Base-by-base conservation (phyloP, 2,797 vertebrate genomes). In the Pipistrellus nathusii region DNA sequence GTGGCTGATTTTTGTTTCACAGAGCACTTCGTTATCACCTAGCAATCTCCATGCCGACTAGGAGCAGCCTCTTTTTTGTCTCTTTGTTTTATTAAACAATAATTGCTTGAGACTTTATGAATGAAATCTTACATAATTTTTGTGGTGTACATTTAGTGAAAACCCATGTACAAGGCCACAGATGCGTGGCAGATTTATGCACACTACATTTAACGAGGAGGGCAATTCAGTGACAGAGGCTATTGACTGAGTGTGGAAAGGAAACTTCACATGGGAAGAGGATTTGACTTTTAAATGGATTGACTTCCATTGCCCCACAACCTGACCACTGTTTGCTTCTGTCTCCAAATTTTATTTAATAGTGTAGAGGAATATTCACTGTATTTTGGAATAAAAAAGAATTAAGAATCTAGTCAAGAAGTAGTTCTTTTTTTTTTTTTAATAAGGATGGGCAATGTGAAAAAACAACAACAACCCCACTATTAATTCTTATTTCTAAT, bases 401-500 rank as follows among this genome's bases (percentile, higher is more conserved):
- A 91, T 91, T 86, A 93, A 76, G 48, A 83, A 48, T 30, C 57
- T 92, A 75, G 68, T 73, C 30, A 89, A 72, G 84, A 91, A 78
- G 15, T 48, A 23, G 11, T 27, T 25, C 1, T 90, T 41, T 41
- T 41, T 41, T 41, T 41, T 41, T 20, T 78, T 78, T 35, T 44
- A 93, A 44, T 66, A 46, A 83, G 85, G 96, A 64, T 59, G 69
- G 66, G 77, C 59, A 88, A 32, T 15, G 2, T 87, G 27, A n/a
- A 1, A 13, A 13, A 53, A 51, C 44, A 81, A 17, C 20, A 51
- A 51, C 48, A 69, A 5, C 2, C 27, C 12, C 64, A 11, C 23
- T 86, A 92, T 93, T 95, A 82, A 92, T 72, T 95, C 46, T 78
- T 82, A 46, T 78, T 96, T 91, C n/a, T 55, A 96, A 68, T 14